Base-by-base conservation (phyloP, 2,797 vertebrate genomes). In the Xyrichtys novacula region DNA sequence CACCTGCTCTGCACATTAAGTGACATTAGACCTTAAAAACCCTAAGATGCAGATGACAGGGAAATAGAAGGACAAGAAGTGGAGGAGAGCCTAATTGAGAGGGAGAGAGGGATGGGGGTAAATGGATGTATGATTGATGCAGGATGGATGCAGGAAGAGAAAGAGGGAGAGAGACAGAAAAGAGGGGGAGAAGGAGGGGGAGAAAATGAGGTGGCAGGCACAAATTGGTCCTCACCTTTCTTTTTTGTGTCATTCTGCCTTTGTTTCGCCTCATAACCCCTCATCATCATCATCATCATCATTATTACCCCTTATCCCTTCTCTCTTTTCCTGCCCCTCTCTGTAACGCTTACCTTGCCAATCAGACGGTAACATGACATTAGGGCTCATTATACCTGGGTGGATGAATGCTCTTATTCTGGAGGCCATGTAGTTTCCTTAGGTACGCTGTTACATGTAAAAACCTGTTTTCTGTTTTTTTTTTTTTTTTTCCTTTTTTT, bases 41-140 rank as follows among this genome's bases (percentile, higher is more conserved):
- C 43, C 39, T 57, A 66, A 56, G 63, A 62, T 68, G 74, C 59
- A 69, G 62, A 56, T 74, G 34, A 74, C 55, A 42, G 70, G 34
- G 57, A 68, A 61, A 57, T 61, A 58, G 56, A 60, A 23, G 59
- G 62, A 68, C 68, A 72, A 83, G 78, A 83, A 76, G 78, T 39
- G 73, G 71, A 78, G 69, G 55, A 47, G 72, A 54, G 74, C 50
- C 39, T 81, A 88, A 87, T 81, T 84, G 85, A 83, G 80, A 83
- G 78, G 78, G 73, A 81, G 70, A 78, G 82, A 83, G 56, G 63
- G 58, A 85, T 54, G 81, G 74, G 74, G 80, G 56, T 81, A 85
- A 89, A 90, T 83, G 80, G 84, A 84, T 73, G 75, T 52, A 66
- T 90, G 90, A 93, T 85, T 89, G 88, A 92, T 92, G 83, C 49